Evolutionary conservation across 2,888 invertebrate genomes (phyloP).

Genomic region (Agrilus biguttatus): DNA sequence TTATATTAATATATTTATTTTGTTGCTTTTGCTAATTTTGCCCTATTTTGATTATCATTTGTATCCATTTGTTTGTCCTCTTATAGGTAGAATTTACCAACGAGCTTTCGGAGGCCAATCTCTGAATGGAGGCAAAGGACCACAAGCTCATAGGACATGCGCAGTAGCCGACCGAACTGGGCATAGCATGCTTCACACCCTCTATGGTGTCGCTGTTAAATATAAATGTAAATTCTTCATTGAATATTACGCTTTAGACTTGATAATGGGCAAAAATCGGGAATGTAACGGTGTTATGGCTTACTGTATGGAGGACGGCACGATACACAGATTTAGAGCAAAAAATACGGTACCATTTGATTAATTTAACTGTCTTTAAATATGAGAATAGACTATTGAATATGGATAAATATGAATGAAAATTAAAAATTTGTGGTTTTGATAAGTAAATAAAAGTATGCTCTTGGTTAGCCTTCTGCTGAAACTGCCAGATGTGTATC

Average conservation of each 20-base stretch:
- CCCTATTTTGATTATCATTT: too few species aligned
- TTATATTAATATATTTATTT: too few species aligned
- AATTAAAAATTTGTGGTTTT: too few species aligned
- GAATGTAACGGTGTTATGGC: constrained; percentile 48
- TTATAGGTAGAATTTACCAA: constrained; percentile 41
- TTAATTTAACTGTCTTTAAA: too few species aligned
- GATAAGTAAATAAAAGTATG: too few species aligned
- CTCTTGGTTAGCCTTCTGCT: too few species aligned
- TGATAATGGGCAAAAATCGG: constrained; percentile 46
- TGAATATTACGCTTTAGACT: constrained; percentile 56
- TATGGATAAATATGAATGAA: too few species aligned
- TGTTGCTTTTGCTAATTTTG: too few species aligned
- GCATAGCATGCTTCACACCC: constrained; percentile 52
- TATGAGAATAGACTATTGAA: too few species aligned
- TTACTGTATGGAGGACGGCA: constrained; percentile 53
- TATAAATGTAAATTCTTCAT: constrained; percentile 57
- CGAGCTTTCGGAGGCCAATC: constrained; percentile 58
- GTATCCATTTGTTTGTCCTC: too few species aligned
- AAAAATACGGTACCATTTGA: neutral
- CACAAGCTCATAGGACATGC: constrained; percentile 46
- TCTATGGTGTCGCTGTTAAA: constrained; percentile 53
- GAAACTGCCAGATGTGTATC: too few species aligned
- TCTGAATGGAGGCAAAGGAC: constrained; percentile 51
- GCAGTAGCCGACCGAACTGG: constrained; percentile 58
- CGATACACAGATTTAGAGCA: constrained; percentile 34